These are phyloP conservation scores for Erebia palarica DNA, from an alignment of 2,888 invertebrate genomes.

Conservation along the genomic window DNA sequence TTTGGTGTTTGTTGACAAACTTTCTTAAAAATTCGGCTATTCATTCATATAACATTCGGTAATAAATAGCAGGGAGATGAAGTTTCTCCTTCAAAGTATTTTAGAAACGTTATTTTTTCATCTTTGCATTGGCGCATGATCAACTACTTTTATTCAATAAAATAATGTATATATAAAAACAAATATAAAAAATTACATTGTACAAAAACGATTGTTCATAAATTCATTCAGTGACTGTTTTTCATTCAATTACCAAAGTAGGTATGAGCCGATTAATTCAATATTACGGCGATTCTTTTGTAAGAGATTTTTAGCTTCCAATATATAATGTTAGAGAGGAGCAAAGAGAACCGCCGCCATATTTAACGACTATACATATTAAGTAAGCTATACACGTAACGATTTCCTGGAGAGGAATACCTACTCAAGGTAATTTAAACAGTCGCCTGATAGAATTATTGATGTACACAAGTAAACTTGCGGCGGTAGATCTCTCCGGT, in stretches of 20 bases:
- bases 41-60: too few species aligned
- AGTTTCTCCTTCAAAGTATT: background rate
- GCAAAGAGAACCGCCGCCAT: constrained; percentile 9
- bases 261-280: background rate
- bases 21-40: constrained; percentile 35
- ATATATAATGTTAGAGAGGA: background rate
- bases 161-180: background rate
- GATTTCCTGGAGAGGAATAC: too few species aligned
- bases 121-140: too few species aligned
- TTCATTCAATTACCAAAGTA: constrained; percentile 3
- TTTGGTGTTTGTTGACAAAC: constrained; percentile 36
- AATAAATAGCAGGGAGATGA: constrained; percentile 8
- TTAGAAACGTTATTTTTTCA: too few species aligned
- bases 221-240: constrained; percentile 21
- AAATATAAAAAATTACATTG: background rate
- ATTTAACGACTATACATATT: background rate
- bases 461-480: too few species aligned
- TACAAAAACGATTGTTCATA: constrained; percentile 18
- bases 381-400: too few species aligned
- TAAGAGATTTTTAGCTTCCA: constrained; percentile 9
- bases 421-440: too few species aligned
- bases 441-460: too few species aligned
- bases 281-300: background rate
- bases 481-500: too few species aligned
- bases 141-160: too few species aligned